Conservation (phyloP, 2,888 invertebrate genomes). For the Epistrophella euchroma region DNA sequence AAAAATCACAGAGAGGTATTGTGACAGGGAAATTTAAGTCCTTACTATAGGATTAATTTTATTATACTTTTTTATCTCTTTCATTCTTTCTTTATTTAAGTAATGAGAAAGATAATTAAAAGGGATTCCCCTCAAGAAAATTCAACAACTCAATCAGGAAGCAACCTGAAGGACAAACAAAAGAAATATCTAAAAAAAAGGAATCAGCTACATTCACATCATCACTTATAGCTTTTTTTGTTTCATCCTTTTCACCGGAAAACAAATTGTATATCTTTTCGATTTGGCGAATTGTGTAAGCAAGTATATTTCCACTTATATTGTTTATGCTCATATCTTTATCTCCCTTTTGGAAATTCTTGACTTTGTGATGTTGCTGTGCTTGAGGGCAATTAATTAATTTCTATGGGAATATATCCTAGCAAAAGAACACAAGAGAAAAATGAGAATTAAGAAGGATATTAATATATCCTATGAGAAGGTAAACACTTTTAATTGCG, state of each 20-base stretch:
- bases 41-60: slow-evolving; percentile 16
- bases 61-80: neutral
- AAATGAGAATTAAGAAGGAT: slow-evolving; percentile 36
- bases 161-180: slow-evolving; percentile 24
- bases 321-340: slow-evolving; percentile 2
- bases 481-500: slow-evolving; percentile 52
- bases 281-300: too few relatives aligned
- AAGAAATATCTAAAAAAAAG: slow-evolving; percentile 8
- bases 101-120: slow-evolving; percentile 69
- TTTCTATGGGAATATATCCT: slow-evolving; percentile 62
- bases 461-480: slow-evolving; percentile 33
- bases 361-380: slow-evolving; percentile 57
- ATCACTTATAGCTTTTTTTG: slow-evolving; percentile 37
- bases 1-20: neutral
- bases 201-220: neutral
- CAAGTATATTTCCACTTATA: neutral
- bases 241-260: slow-evolving; percentile 21
- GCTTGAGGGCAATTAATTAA: slow-evolving; percentile 69
- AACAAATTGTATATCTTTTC: slow-evolving; percentile 18
- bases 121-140: slow-evolving; percentile 31
- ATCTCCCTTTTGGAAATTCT: slow-evolving; percentile 12
- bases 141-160: slow-evolving; percentile 55
- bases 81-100: too few relatives aligned
- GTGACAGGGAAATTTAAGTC: slow-evolving; percentile 5
- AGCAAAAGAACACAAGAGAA: slow-evolving; percentile 11